These are phyloP conservation scores for Nephrotoma appendiculata DNA, from an alignment of 2,888 invertebrate species.

Conservation along the genomic window DNA sequence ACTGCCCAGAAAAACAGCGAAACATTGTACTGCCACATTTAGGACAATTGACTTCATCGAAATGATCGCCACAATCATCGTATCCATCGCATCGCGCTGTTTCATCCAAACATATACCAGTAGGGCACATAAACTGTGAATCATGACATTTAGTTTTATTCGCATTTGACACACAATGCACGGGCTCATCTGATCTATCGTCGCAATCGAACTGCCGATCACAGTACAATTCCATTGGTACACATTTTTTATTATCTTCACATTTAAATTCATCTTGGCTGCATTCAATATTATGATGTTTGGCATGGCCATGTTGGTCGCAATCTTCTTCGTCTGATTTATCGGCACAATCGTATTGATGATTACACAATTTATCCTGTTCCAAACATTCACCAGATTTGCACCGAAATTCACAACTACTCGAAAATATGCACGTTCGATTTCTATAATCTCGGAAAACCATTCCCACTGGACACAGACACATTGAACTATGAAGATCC, in stretches of 20 bases:
- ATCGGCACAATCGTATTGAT: constrained; percentile 40
- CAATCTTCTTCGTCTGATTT: constrained; percentile 39
- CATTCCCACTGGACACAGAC: constrained; percentile 54
- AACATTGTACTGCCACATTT: constrained; percentile 36
- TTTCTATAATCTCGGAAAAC: constrained; percentile 33
- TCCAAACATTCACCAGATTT: constrained; percentile 42
- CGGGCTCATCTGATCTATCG: constrained; percentile 42
- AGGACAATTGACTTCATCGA: constrained; percentile 40
- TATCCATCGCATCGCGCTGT: constrained; percentile 36
- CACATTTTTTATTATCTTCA: constrained; percentile 35
- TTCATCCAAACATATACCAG: constrained; percentile 36
- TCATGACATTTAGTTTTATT: constrained; percentile 28
- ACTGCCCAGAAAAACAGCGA: constrained; percentile 51
- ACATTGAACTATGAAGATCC: constrained; percentile 25
- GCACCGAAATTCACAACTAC: constrained; percentile 37
- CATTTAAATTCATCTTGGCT: constrained; percentile 36
- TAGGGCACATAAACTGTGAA: constrained; percentile 35
- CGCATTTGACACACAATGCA: constrained; percentile 24
- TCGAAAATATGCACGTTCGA: constrained; percentile 39
- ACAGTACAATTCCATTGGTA: constrained; percentile 33
- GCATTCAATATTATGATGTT: constrained; percentile 27
- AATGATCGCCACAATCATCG: constrained; percentile 40
- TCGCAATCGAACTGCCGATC: constrained; percentile 37
- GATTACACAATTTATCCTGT: constrained; percentile 38
- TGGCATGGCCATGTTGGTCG: constrained; percentile 19